These are phyloP conservation scores for Matsumyia berberina DNA, from an alignment of 2,888 invertebrate species.

Conservation along the genomic window DNA sequence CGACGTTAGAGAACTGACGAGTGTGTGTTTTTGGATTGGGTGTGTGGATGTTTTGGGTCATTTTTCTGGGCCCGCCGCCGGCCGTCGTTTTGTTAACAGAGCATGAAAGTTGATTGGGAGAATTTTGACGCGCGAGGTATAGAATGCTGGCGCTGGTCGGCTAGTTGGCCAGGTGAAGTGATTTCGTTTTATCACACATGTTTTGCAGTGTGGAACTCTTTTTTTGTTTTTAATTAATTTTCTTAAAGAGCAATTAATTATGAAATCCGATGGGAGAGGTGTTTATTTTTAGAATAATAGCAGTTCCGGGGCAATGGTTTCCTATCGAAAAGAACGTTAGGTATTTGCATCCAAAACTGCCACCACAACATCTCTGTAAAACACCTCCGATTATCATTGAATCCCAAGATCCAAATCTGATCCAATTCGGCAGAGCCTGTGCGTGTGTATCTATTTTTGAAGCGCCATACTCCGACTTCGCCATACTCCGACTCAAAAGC, in stretches of 20 bases:
- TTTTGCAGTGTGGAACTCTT: conserved; percentile 31
- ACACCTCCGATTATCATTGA: neutral
- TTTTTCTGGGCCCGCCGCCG: conserved; percentile 31
- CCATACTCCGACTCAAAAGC: neutral
- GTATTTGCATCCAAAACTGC: neutral
- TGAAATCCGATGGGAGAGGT: conserved; percentile 8
- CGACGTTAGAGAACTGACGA: neutral
- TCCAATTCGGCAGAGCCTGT: neutral
- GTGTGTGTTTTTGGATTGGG: conserved; percentile 3
- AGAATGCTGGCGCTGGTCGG: neutral
- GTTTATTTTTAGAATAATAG: neutral
- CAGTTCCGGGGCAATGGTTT: neutral
- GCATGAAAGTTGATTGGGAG: conserved; percentile 49
- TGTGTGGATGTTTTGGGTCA: conserved; percentile 40
- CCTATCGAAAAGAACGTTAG: neutral
- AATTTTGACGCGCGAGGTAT: conserved; percentile 20
- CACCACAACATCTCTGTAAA: neutral
- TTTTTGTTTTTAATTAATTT: conserved; percentile 49
- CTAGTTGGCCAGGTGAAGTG: conserved; percentile 25
- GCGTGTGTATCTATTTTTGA: conserved; percentile 46
- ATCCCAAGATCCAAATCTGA: conserved; percentile 2
- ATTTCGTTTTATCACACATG: conserved; percentile 47
- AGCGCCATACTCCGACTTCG: neutral
- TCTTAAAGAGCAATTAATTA: conserved; percentile 51
- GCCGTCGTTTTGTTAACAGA: conserved; percentile 52